Percentiles rank a stretch among this genome's conserved stretches.
Conservation (phyloP, 1,140 invertebrate genomes). For the Pseudobourletiella spinata region DNA sequence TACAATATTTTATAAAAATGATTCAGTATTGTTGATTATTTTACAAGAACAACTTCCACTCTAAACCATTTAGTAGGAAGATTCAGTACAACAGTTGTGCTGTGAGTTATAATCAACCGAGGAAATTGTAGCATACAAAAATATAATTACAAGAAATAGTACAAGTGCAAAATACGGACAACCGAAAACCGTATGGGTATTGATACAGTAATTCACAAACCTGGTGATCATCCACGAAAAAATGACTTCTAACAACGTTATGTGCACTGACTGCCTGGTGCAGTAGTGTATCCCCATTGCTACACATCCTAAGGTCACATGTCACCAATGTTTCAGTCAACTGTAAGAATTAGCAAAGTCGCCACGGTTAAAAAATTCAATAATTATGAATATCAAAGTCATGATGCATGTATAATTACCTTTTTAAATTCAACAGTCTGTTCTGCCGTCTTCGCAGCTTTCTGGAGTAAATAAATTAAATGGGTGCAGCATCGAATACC, state of each 20-base stretch:
- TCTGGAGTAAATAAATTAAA: conserved; percentile 63
- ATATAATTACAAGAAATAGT: too few relatives aligned
- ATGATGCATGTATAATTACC: conserved; percentile 10
- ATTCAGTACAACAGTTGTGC: too few relatives aligned
- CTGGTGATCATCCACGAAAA: conserved; percentile 62
- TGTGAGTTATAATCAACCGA: too few relatives aligned
- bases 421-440: conserved; percentile 37
- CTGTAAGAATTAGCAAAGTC: conserved; percentile 12
- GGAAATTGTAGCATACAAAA: too few relatives aligned
- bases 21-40: too few relatives aligned
- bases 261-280: conserved; percentile 68
- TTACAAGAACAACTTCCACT: too few relatives aligned
- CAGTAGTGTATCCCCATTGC: conserved; percentile 63
- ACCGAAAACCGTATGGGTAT: too few relatives aligned
- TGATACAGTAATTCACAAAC: too few relatives aligned
- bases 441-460: conserved; percentile 48
- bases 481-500: conserved; percentile 69
- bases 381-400: too few relatives aligned
- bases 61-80: too few relatives aligned
- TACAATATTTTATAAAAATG: conserved; percentile 13
- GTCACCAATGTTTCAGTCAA: conserved; percentile 47
- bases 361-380: too few relatives aligned
- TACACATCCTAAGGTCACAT: conserved; percentile 58
- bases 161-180: too few relatives aligned
- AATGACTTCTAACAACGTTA: conserved; percentile 67